These are phyloP conservation scores for Valencia hispanica DNA, from an alignment of 2,797 vertebrate genomes.

Conservation along the genomic window DNA sequence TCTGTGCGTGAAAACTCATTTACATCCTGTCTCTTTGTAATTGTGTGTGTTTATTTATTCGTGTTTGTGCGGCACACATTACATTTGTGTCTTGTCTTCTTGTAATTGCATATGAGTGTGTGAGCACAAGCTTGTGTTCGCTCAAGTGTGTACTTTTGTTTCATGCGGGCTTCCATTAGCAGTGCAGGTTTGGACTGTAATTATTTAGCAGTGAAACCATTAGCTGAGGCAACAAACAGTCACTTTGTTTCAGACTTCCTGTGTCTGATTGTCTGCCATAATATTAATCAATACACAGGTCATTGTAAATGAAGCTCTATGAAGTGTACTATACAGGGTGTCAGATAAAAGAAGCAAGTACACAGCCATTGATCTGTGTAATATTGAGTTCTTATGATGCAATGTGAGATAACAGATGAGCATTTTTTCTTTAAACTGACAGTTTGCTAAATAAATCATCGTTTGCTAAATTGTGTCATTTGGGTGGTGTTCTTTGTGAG, in stretches of 20 bases:
- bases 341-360: not conserved
- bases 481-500: not conserved
- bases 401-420: not conserved
- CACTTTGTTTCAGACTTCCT: conserved; percentile 43
- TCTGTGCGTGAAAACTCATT: conserved; percentile 37
- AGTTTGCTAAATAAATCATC: not conserved
- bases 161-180: conserved; percentile 57
- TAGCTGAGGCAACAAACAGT: conserved; percentile 54
- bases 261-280: conserved; percentile 11
- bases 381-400: not conserved
- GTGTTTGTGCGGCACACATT: conserved; percentile 29
- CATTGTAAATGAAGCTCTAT: not conserved
- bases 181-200: conserved; percentile 52
- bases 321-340: not conserved
- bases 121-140: conserved; percentile 4
- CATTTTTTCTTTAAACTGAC: not conserved
- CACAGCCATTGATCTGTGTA: not conserved
- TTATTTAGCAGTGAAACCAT: conserved; percentile 67
- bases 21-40: conserved; percentile 38
- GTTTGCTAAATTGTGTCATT: not conserved
- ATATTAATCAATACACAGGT: conserved; percentile 10
- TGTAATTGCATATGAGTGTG: conserved; percentile 41
- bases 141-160: conserved; percentile 22
- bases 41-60: conserved; percentile 31
- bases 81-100: conserved; percentile 39